Conservation (phyloP, 2,888 invertebrate genomes). For the Lamellibrachia satsuma region DNA sequence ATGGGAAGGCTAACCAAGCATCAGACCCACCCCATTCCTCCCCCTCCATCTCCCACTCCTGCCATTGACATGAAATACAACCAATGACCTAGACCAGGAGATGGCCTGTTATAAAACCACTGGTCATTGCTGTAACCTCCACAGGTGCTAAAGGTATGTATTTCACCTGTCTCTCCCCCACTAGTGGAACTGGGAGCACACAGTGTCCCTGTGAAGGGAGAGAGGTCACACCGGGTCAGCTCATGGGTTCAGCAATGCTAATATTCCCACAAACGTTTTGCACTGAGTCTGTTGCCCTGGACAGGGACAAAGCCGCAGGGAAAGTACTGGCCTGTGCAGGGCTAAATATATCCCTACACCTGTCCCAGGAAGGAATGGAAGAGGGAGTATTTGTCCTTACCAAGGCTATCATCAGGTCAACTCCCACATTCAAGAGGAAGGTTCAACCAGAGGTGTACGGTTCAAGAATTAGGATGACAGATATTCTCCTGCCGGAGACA, state of each 20-base stretch:
- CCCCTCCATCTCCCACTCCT: background rate
- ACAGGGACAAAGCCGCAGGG: background rate
- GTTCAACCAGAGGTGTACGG: too few species aligned
- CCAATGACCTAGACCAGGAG: background rate
- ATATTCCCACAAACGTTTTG: background rate
- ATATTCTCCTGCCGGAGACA: too few species aligned
- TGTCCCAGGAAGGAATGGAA: background rate
- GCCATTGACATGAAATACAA: background rate
- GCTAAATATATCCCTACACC: background rate
- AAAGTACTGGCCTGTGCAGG: background rate
- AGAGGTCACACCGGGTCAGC: background rate
- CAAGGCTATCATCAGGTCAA: background rate
- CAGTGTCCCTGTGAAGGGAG: background rate
- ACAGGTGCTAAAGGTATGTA: background rate
- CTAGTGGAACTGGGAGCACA: background rate
- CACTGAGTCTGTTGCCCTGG: background rate
- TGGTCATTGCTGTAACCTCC: background rate
- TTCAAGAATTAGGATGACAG: too few species aligned
- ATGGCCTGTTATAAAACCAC: background rate
- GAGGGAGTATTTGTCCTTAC: background rate
- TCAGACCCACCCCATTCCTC: background rate
- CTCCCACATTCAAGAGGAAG: background rate
- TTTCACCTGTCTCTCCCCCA: conserved; percentile 10
- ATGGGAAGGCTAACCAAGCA: background rate
- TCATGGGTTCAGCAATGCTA: background rate